Conservation (phyloP, 2,797 vertebrate genomes). For the Echeneis naucrates region DNA sequence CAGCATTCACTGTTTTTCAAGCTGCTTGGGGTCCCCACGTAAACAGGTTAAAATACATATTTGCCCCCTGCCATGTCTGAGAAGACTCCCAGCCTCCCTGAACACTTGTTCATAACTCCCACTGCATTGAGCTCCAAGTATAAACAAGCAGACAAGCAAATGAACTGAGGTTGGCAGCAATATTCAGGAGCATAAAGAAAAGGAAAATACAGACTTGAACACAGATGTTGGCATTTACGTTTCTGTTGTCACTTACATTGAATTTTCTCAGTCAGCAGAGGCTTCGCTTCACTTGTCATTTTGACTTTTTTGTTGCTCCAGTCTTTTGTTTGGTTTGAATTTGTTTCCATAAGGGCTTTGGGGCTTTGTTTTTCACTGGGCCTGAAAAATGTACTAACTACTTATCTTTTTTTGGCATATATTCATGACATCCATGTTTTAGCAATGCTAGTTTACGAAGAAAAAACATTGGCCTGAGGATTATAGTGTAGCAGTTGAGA, state of each 20-base stretch:
- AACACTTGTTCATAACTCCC: conserved; percentile 25
- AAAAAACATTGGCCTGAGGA: neutral
- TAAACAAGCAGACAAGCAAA: conserved; percentile 27
- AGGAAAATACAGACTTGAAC: neutral
- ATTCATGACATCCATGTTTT: conserved; percentile 22
- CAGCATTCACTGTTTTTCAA: conserved; percentile 24
- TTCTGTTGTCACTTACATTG: conserved; percentile 26
- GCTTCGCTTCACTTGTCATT: conserved; percentile 17
- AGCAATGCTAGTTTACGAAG: conserved; percentile 22
- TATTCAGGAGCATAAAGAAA: conserved; percentile 11
- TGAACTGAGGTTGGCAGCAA: conserved; percentile 23
- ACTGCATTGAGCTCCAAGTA: conserved; percentile 30
- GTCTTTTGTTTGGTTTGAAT: conserved; percentile 34
- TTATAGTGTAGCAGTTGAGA: neutral
- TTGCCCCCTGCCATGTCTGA: conserved; percentile 9
- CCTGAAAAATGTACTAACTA: conserved; percentile 32
- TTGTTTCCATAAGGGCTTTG: conserved; percentile 22
- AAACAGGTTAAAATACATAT: conserved; percentile 51
- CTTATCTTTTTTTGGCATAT: conserved; percentile 12
- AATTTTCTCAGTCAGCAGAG: conserved; percentile 20
- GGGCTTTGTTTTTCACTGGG: conserved; percentile 34
- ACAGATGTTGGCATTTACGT: conserved; percentile 11
- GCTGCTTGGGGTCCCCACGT: conserved; percentile 11
- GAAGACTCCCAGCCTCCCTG: conserved; percentile 29
- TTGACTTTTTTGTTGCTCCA: conserved; percentile 36